These are phyloP conservation scores for Malurus elegans DNA, from an alignment of 2,113 vertebrate genomes.

Conservation along the genomic window DNA sequence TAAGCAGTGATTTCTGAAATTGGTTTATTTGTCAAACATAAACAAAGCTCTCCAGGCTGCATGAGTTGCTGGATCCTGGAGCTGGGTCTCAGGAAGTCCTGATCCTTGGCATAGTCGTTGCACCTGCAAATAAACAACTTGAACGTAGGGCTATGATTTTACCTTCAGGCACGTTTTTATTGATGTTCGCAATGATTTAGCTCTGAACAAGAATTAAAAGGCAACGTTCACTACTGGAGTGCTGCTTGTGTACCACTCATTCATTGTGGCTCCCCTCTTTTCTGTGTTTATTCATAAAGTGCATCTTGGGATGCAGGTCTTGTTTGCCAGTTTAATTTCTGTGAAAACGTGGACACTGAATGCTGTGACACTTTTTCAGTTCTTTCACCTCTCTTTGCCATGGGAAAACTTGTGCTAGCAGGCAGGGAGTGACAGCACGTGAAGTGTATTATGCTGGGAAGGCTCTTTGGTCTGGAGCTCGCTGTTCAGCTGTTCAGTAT, in stretches of 20 bases:
- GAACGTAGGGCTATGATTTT: background rate
- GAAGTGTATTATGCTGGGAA: background rate
- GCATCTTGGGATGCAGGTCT: background rate
- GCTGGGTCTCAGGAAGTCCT: background rate
- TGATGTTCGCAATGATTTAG: background rate
- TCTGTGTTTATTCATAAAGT: background rate
- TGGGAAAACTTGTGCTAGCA: background rate
- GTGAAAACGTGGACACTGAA: background rate
- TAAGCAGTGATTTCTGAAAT: background rate
- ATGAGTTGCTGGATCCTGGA: background rate
- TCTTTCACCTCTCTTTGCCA: background rate
- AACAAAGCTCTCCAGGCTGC: background rate
- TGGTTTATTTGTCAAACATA: background rate
- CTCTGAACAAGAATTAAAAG: background rate
- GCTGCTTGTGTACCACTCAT: background rate
- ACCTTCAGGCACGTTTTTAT: background rate
- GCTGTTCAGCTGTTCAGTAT: background rate
- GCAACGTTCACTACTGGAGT: rapidly evolving
- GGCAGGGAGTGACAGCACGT: background rate
- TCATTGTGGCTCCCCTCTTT: background rate
- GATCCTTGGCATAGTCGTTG: background rate
- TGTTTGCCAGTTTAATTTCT: background rate
- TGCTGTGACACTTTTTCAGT: background rate
- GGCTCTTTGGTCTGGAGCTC: background rate
- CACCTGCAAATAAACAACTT: background rate